phyloP scores from a whole-genome alignment of 2,888 invertebrate genomes.

The Meteorus cinctellus region DNA sequence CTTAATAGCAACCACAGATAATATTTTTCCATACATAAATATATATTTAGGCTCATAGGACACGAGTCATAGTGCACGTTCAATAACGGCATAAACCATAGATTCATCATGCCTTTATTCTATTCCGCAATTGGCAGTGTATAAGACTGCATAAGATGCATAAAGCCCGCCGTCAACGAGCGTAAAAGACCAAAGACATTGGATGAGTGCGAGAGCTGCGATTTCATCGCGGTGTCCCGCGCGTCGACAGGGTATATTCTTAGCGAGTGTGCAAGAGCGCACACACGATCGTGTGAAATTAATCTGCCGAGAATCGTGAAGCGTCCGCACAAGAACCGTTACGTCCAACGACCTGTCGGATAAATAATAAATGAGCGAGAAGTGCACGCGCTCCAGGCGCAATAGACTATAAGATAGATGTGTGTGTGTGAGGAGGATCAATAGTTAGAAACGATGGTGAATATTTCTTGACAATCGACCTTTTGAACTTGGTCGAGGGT shows the following conservation, averaged over 20 bases:
- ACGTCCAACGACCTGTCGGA: slow-evolving; percentile 35
- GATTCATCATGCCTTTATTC: not conserved
- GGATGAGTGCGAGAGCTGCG: slow-evolving; percentile 7
- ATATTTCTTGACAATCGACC: slow-evolving; percentile 27
- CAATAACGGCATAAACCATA: slow-evolving; percentile 32
- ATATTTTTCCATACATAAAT: too few species aligned
- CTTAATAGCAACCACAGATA: too few species aligned
- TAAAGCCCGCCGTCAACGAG: slow-evolving; percentile 18
- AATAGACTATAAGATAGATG: not conserved
- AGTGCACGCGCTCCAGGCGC: slow-evolving; percentile 1
- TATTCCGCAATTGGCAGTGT: not conserved
- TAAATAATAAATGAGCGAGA: slow-evolving; percentile 37
- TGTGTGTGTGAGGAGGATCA: slow-evolving; percentile 22
- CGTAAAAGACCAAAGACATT: too few species aligned
- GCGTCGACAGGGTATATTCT: slow-evolving; percentile 35
- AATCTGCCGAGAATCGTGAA: slow-evolving; percentile 37
- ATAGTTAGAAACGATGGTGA: slow-evolving; percentile 26
- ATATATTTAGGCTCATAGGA: too few species aligned
- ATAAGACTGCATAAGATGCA: not conserved
- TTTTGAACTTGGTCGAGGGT: slow-evolving; percentile 43
- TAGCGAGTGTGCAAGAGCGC: slow-evolving; percentile 11
- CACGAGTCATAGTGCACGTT: slow-evolving; percentile 19
- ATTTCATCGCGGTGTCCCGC: slow-evolving; percentile 35
- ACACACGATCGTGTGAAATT: slow-evolving; percentile 40
- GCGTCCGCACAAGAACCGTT: slow-evolving; percentile 32